Conservation (phyloP, 1,140 invertebrate genomes). For the Gryon sp. region DNA sequence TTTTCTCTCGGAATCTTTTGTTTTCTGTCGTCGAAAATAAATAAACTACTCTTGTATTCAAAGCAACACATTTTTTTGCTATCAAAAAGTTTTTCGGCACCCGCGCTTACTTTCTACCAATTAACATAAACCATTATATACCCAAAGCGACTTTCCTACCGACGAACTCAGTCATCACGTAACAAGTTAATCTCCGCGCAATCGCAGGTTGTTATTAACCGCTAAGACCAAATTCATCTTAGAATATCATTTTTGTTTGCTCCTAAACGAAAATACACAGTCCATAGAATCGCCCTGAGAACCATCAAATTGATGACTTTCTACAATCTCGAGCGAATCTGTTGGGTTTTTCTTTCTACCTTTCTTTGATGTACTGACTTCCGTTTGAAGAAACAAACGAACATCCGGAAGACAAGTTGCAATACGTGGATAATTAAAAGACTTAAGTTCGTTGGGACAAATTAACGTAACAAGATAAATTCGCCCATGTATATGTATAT, state of each 20-base stretch:
- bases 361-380: background rate
- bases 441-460: constrained; percentile 11
- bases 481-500: no score
- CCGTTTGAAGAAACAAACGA: constrained; percentile 5
- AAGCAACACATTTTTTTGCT: no score
- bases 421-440: constrained; percentile 29
- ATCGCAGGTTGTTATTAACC: constrained; percentile 1
- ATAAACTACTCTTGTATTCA: no score
- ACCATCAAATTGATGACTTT: constrained; percentile 20
- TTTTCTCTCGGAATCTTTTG: no score
- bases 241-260: no score
- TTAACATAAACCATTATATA: constrained; percentile 22
- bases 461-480: no score
- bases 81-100: constrained; percentile 41
- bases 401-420: constrained; percentile 22
- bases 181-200: constrained; percentile 8
- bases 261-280: no score
- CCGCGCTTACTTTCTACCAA: constrained; percentile 34
- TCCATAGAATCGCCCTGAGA: constrained; percentile 35
- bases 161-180: constrained; percentile 2
- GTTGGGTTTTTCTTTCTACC: no score
- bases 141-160: constrained; percentile 4
- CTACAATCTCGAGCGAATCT: constrained; percentile 40
- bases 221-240: no score
- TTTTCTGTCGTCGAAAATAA: no score